A percentile compares a stretch with the other conserved stretches of the same genome.
Conservation (phyloP, 37 sponge, comb jelly and placozoan genomes). For the Lycopodina hypogea region DNA sequence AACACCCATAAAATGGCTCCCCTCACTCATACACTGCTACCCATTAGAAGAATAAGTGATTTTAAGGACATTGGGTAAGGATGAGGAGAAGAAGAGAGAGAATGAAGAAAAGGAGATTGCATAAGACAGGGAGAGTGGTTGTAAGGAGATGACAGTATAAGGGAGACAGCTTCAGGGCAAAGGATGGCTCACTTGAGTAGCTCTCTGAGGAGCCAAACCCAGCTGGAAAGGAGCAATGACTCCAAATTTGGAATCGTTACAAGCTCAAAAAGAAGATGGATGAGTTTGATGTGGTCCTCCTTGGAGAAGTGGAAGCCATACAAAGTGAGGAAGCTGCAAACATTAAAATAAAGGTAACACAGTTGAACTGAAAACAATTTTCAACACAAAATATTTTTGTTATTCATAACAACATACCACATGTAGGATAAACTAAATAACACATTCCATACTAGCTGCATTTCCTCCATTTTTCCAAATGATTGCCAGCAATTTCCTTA, state of each 20-base stretch:
- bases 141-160: not conserved
- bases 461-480: not conserved
- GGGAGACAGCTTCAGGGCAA: not conserved
- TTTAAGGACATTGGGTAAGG: too few relatives aligned
- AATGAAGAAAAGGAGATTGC: too few relatives aligned
- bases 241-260: constrained; percentile 70
- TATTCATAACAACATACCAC: not conserved
- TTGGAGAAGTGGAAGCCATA: constrained; percentile 82
- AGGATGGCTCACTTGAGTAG: not conserved
- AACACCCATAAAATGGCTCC: too few relatives aligned
- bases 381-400: not conserved
- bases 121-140: too few relatives aligned
- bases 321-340: constrained; percentile 61
- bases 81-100: too few relatives aligned
- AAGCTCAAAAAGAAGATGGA: constrained; percentile 72
- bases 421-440: not conserved
- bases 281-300: constrained; percentile 78
- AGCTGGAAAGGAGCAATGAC: constrained; percentile 45
- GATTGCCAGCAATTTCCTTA: not conserved
- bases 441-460: not conserved
- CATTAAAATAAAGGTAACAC: not conserved
- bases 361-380: not conserved
- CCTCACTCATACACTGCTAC: too few relatives aligned
- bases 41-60: too few relatives aligned
- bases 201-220: constrained; percentile 29